Percentiles rank a stretch among this genome's conserved stretches.
Conservation (phyloP, 2,113 vertebrate genomes). For the Mionectes macconnelli region DNA sequence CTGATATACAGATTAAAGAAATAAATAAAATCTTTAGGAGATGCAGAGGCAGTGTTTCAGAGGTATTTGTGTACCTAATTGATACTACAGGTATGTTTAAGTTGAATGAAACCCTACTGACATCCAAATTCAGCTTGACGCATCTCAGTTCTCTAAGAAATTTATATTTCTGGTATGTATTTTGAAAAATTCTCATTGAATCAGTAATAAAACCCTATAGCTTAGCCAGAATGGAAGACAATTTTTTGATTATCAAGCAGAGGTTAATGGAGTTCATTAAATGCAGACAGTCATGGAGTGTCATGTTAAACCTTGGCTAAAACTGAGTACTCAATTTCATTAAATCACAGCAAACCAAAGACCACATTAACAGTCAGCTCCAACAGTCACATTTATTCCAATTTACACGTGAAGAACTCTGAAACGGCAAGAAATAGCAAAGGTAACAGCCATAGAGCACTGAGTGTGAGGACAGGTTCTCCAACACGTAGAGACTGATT, state of each 20-base stretch:
- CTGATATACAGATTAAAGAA: not conserved
- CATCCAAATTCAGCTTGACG: not conserved
- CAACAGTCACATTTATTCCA: not conserved
- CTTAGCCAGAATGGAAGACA: not conserved
- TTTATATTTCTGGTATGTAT: not conserved
- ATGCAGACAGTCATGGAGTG: not conserved
- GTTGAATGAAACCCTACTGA: not conserved
- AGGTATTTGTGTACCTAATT: not conserved
- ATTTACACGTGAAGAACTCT: not conserved
- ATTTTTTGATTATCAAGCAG: not conserved
- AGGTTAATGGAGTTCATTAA: not conserved
- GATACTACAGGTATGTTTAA: not conserved
- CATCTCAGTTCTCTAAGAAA: not conserved
- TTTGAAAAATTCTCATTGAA: not conserved
- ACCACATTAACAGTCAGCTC: not conserved
- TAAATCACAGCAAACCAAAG: not conserved
- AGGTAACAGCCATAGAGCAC: not conserved
- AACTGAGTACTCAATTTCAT: not conserved
- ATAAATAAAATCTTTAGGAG: not conserved
- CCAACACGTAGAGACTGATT: not conserved
- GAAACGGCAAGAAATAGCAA: not conserved
- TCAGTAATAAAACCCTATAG: not conserved
- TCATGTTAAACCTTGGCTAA: not conserved
- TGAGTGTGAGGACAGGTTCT: not conserved
- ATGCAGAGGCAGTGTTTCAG: not conserved